phyloP scores from a whole-genome alignment of 2,888 invertebrate genomes.

The Chloromyia formosa region DNA sequence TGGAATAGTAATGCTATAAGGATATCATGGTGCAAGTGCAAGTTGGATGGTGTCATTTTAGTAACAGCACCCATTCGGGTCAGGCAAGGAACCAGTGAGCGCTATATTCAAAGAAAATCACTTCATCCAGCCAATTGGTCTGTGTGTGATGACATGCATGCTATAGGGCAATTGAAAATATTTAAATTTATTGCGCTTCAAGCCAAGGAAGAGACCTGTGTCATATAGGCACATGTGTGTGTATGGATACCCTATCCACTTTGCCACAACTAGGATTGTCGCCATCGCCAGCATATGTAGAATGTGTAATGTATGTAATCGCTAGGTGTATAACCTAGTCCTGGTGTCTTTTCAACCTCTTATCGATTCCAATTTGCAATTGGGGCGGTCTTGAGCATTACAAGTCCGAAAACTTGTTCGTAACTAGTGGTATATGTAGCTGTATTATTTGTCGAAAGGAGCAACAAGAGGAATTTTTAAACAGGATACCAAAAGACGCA shows the following conservation, averaged over 20 bases:
- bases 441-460: neutral
- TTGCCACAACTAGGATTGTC: neutral
- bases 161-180: constrained; percentile 23
- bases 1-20: neutral
- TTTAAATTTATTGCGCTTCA: constrained; percentile 7
- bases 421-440: neutral
- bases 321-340: neutral
- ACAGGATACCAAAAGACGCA: neutral
- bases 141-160: constrained; percentile 32
- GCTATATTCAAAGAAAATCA: neutral
- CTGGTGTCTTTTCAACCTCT: neutral
- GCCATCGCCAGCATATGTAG: constrained; percentile 11
- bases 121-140: neutral
- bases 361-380: constrained; percentile 34
- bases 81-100: neutral
- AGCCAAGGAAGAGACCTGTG: neutral
- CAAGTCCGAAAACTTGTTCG: neutral
- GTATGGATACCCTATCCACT: neutral
- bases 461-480: constrained; percentile 8
- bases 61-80: neutral
- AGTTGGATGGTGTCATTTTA: constrained; percentile 2
- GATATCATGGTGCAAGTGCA: constrained; percentile 6
- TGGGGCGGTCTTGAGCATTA: neutral
- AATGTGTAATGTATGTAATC: neutral
- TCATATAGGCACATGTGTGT: neutral